Evolutionary conservation across 2,888 invertebrate species (phyloP), one percentile per base, ranked within the genome.

Genomic region (Chrysolina oricalcia): DNA sequence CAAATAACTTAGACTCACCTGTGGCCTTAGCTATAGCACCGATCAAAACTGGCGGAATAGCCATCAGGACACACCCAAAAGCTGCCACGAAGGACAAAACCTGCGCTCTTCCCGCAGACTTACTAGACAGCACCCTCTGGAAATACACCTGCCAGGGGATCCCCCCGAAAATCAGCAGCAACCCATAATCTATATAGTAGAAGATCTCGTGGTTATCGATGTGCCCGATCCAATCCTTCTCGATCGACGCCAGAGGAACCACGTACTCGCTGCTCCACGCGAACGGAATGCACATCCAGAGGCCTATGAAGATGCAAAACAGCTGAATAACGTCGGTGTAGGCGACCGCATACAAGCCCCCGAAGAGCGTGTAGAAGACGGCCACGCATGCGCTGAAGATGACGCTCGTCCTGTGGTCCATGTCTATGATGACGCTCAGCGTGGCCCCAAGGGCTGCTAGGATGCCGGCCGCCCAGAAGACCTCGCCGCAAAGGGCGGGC

Each of bases 91-190:
- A 99, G 35, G 98, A 98, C 82, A 99, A 91, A 70, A 97, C 88
- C 90, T 98, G 98, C 56, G 99, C 99, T 71, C 97, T 93, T 9
- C 93, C 93, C 0, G 98, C 98, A 0, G 97, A 96, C 91, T 97
- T 98, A 86, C 98, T 97, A 77, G 98, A 98, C 84, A 99, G 90
- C 69, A 99, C 99, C 56, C 99, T 92, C 91, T 99, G 99, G 90
- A 99, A 99, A 88, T 99, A 99, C 41, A 98, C 98, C 93, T 98
- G 97, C 98, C 98, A 98, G 0, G 98, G 98, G 83, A 98, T 98
- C 59, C 98, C 98, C 19, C 98, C 98, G 85, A 98, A 97, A 65
- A 98, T 90, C 74, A 98, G 91, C 83, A 99, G 90, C 82, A 98
- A 89, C 13, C 96, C 97, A 83, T 96, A 94, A 89, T 98, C 98